These are phyloP conservation scores for Lacanobia oleracea DNA, from an alignment of 2,888 invertebrate species.

Conservation along the genomic window DNA sequence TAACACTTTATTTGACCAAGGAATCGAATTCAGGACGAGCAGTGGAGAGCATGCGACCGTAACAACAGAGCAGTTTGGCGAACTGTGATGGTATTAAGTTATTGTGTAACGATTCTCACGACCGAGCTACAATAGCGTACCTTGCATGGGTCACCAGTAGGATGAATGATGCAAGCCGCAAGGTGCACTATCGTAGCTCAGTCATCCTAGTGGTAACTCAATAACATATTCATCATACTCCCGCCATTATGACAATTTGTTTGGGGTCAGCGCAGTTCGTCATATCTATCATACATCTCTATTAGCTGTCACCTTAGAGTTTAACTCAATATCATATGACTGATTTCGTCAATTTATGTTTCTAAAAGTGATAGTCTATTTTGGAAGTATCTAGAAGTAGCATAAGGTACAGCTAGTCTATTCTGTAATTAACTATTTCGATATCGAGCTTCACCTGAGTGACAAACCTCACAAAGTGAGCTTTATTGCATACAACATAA, in stretches of 20 bases:
- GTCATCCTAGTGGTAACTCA: not conserved
- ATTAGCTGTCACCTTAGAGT: slow-evolving; percentile 1
- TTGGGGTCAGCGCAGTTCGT: not conserved
- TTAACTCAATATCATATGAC: slow-evolving; percentile 8
- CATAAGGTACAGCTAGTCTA: not conserved
- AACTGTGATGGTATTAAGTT: not conserved
- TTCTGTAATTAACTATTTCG: no score
- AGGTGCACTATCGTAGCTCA: no score
- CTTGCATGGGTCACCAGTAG: no score
- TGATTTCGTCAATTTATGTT: not conserved
- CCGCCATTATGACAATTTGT: not conserved
- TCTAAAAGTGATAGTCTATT: not conserved
- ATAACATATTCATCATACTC: slow-evolving; percentile 16
- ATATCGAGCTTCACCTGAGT: no score
- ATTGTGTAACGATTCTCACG: not conserved
- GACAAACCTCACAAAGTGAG: no score
- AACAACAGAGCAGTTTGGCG: not conserved
- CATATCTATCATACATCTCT: not conserved
- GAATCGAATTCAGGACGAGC: no score
- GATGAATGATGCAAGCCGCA: no score
- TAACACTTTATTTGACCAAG: no score
- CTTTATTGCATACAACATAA: no score
- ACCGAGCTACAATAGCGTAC: no score
- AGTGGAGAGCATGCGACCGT: no score
- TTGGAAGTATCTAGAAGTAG: not conserved